Evolutionary conservation across 2,888 invertebrate genomes (phyloP), one percentile per base, ranked within the genome.

Genomic region (Drosophila hamatofila): DNA sequence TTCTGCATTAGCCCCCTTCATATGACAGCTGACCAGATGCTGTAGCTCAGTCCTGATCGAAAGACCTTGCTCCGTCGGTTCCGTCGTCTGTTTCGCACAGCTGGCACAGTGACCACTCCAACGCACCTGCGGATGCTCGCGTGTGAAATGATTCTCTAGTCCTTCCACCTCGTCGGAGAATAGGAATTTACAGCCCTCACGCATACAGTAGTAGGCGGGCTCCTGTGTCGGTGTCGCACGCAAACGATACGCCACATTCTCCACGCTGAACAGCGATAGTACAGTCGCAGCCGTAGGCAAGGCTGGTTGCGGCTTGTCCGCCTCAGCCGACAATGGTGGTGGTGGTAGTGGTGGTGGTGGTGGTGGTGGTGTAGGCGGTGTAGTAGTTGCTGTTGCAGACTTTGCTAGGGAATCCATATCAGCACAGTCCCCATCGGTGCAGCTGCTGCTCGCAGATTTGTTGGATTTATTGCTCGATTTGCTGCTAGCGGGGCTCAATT

Each of bases 91-190:
- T 3, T 60, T 35, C 81, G 93, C 93, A 75, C 95, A 95, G 14
- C 93, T 77, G 56, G 83, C 91, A 81, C 95, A 95, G 79, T 93
- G 94, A 1, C 95, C 95, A 70, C 94, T 94, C 95, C 95, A 95
- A 25, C 86, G 89, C 33, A 94, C 93, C n/a, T 67, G 55, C 0
- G 83, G 77, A 80, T 93, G 93, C 1, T 92, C 90, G n/a, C 63
- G 49, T 3, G 80, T 59, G 54, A 92, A 89, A 72, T 93, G 93
- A 56, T 81, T 89, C 39, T 91, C 84, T 9, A 93, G 77, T 0
- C 92, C 90, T 39, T 90, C 80, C 3, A 91, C 72, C 37, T 92
- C 90, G 54, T 90, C 88, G 0, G 91, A 91, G 54, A 88, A 92
- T 2, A 90, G 72, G 72, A 92, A 93, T 5, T 78, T 78, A 61